Percentiles rank a stretch among this genome's conserved stretches.
Conservation (phyloP, 92 coral and sea anemone genomes). For the Epizoanthus illoricatus region DNA sequence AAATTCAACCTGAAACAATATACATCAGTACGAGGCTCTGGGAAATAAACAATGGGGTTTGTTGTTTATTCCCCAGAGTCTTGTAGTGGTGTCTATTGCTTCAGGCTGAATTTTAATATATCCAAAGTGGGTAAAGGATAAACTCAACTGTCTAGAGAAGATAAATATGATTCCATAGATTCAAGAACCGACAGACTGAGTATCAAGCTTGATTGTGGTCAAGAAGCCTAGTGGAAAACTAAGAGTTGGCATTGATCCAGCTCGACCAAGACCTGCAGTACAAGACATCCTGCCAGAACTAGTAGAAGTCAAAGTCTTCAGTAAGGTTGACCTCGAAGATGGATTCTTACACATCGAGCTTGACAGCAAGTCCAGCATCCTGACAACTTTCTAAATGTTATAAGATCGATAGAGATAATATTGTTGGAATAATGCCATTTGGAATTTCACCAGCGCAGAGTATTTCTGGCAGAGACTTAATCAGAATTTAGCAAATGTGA, state of each 20-base stretch:
- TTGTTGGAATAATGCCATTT: constrained; percentile 35
- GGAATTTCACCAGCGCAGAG: constrained; percentile 41
- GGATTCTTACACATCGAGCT: constrained; percentile 45
- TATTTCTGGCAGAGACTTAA: constrained; percentile 34
- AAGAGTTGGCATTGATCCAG: constrained; percentile 24
- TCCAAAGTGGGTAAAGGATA: no score
- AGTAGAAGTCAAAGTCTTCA: constrained; percentile 54
- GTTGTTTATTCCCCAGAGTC: no score
- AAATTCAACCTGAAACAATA: no score
- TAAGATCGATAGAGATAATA: constrained; percentile 14
- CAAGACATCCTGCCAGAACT: constrained; percentile 41
- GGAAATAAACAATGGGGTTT: no score
- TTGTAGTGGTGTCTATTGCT: no score
- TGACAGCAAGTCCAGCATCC: constrained; percentile 47
- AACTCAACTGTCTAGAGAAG: constrained; percentile 23
- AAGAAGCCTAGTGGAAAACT: constrained; percentile 7
- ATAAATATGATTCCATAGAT: constrained; percentile 18
- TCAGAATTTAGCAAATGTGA: constrained; percentile 41
- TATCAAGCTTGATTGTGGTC: no score
- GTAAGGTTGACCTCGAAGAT: constrained; percentile 56
- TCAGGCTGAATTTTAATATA: no score
- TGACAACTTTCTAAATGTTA: constrained; percentile 51
- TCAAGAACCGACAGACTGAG: constrained; percentile 22
- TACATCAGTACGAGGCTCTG: no score
- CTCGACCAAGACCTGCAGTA: neutral